phyloP scores from a whole-genome alignment of 2,888 invertebrate genomes.

The Abscondita cerata region DNA sequence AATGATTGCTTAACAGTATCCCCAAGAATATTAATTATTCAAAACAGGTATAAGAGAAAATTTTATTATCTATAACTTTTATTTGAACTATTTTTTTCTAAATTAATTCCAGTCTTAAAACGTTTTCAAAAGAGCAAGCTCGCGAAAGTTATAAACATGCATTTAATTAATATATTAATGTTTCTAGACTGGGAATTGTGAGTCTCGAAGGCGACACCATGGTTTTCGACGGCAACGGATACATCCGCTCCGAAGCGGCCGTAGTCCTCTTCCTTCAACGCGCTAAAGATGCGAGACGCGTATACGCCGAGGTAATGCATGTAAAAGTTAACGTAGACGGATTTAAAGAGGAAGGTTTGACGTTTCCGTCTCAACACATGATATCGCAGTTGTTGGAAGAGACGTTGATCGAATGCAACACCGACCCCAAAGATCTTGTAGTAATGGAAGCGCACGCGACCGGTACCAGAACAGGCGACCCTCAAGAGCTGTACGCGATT shows the following conservation, averaged over 20 bases:
- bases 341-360: conserved; percentile 36
- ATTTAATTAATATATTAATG: too few species aligned
- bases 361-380: conserved; percentile 53
- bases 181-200: too few species aligned
- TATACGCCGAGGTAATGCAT: conserved; percentile 55
- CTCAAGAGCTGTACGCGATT: conserved; percentile 85
- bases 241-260: conserved; percentile 82
- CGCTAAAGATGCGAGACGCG: conserved; percentile 59
- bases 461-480: conserved; percentile 81
- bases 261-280: conserved; percentile 76
- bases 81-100: too few species aligned
- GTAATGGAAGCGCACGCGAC: conserved; percentile 86
- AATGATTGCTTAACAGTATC: too few species aligned
- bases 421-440: conserved; percentile 71
- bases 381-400: conserved; percentile 59
- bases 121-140: too few species aligned
- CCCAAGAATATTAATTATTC: too few species aligned
- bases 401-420: conserved; percentile 65
- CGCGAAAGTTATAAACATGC: too few species aligned
- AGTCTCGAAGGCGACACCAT: too few species aligned
- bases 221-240: conserved; percentile 71
- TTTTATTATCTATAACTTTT: too few species aligned
- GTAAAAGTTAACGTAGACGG: conserved; percentile 34
- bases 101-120: too few species aligned
- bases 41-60: too few species aligned